These are phyloP conservation scores for Manduca sexta DNA, from an alignment of 1,140 invertebrate species.

Conservation along the genomic window DNA sequence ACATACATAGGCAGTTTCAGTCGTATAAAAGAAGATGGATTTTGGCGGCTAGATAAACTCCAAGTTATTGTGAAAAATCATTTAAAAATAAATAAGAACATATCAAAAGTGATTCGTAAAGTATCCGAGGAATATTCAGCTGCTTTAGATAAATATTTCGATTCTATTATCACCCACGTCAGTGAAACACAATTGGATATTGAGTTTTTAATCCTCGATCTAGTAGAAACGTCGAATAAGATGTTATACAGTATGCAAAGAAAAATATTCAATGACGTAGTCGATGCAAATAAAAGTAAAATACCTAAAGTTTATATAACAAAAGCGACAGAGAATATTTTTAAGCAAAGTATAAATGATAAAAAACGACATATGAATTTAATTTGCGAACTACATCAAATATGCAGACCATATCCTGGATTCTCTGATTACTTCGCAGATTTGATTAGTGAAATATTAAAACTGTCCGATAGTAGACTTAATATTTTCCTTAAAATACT, in stretches of 20 bases:
- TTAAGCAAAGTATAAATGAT: too few relatives aligned
- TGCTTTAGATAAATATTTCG: too few relatives aligned
- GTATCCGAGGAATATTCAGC: too few relatives aligned
- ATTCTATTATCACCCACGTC: not conserved
- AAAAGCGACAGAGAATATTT: too few relatives aligned
- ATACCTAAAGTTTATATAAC: too few relatives aligned
- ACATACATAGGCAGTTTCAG: too few relatives aligned
- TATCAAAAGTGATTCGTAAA: too few relatives aligned
- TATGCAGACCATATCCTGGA: conserved; percentile 14
- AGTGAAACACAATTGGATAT: not conserved
- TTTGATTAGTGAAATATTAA: conserved; percentile 8
- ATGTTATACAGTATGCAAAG: conserved; percentile 5
- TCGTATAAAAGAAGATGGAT: too few relatives aligned
- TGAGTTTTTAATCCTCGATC: conserved; percentile 9
- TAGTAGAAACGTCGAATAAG: conserved; percentile 3
- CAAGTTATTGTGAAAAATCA: too few relatives aligned
- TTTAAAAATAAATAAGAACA: too few relatives aligned
- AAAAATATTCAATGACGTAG: conserved; percentile 1
- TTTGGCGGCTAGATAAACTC: too few relatives aligned
- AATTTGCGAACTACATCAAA: conserved; percentile 3
- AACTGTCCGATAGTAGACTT: not conserved
- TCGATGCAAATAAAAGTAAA: conserved; percentile 1
- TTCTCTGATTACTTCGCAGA: conserved; percentile 12
- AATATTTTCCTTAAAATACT: too few relatives aligned
- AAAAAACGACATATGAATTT: not conserved